Conservation (phyloP, 2,113 vertebrate species). For the Triplophysa dalaica region DNA sequence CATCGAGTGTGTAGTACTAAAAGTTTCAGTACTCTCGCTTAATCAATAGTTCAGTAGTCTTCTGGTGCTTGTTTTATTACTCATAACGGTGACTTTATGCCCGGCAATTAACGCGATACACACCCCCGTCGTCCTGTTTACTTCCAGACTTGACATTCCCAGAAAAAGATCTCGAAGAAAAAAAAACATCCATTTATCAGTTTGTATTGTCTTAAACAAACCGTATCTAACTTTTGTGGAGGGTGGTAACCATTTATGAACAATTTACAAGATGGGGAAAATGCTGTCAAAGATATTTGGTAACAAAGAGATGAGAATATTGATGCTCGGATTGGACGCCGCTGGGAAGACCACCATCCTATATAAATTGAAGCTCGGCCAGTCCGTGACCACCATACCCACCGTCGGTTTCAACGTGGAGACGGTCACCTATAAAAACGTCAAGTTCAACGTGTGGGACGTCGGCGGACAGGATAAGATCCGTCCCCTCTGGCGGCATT, state of each 20-base stretch:
- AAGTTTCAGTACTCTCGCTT: constrained; percentile 20
- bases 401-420: constrained; percentile 99
- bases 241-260: constrained; percentile 70
- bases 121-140: neutral
- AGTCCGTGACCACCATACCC: constrained; percentile 98
- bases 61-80: neutral
- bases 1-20: neutral
- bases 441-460: constrained; percentile 99
- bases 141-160: constrained; percentile 6
- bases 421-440: constrained; percentile 98
- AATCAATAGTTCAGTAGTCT: neutral
- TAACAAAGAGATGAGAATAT: constrained; percentile 99
- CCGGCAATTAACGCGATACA: neutral
- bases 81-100: neutral
- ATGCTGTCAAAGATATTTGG: constrained; percentile 98
- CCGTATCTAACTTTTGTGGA: neutral
- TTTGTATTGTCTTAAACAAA: neutral
- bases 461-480: constrained; percentile 99
- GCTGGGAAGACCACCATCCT: constrained; percentile 98
- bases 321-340: constrained; percentile 97
- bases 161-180: constrained; percentile 24
- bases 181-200: too few species aligned
- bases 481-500: constrained; percentile 96
- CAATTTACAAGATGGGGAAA: constrained; percentile 91
- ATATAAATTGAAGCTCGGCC: constrained; percentile 98